Conservation (phyloP, 2,113 vertebrate species). For the Melospiza georgiana region DNA sequence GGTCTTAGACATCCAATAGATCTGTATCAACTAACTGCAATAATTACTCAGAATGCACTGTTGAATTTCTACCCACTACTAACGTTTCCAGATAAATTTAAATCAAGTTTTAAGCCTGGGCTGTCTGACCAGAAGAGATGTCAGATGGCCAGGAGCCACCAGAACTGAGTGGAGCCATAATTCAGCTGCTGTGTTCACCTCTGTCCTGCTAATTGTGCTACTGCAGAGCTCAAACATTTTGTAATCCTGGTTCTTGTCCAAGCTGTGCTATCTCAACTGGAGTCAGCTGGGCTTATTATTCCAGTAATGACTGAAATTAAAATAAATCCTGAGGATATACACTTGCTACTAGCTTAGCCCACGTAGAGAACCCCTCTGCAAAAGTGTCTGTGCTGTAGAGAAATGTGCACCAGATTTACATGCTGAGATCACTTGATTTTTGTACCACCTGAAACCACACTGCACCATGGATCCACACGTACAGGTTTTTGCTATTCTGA, state of each 20-base stretch:
- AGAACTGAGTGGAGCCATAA: neutral
- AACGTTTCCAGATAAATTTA: neutral
- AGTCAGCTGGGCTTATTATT: neutral
- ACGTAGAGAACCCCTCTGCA: neutral
- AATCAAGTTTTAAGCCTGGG: neutral
- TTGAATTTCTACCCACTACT: neutral
- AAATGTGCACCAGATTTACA: neutral
- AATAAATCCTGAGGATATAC: neutral
- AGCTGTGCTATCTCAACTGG: neutral
- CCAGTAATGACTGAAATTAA: neutral
- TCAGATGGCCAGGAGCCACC: neutral
- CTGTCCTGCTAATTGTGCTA: neutral
- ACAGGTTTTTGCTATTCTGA: neutral
- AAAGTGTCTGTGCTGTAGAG: neutral
- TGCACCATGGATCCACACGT: rapidly evolving
- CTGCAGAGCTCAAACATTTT: neutral
- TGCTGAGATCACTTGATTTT: neutral
- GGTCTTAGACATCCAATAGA: neutral
- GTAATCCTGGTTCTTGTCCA: neutral
- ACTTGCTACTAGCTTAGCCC: neutral
- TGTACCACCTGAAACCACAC: neutral
- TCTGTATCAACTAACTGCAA: neutral
- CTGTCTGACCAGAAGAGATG: neutral
- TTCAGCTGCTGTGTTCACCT: neutral
- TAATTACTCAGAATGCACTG: neutral